phyloP scores from a whole-genome alignment of 2,113 vertebrate species.

The Columba janthina region DNA sequence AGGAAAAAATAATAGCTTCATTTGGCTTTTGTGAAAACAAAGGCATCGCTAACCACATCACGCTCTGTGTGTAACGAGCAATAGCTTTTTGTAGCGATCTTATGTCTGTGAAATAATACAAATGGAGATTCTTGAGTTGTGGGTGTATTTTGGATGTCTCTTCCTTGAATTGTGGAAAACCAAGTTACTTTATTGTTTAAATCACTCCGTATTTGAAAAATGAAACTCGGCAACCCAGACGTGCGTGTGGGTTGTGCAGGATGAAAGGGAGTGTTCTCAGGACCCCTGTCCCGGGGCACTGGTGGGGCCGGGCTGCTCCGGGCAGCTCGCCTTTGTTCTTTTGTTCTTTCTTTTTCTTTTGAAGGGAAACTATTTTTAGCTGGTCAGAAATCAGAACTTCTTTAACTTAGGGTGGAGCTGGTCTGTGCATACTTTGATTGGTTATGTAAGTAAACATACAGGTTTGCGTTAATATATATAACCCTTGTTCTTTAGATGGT shows the following conservation, averaged over 20 bases:
- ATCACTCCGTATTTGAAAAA: neutral
- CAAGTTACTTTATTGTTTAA: neutral
- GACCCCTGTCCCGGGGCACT: neutral
- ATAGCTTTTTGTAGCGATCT: neutral
- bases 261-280: neutral
- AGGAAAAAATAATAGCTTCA: conserved; percentile 15
- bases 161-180: neutral
- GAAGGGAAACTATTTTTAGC: neutral
- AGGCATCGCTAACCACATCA: neutral
- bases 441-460: neutral
- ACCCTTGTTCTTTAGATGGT: neutral
- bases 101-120: neutral
- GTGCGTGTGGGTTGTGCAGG: neutral
- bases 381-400: neutral
- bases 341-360: neutral
- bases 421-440: neutral
- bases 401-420: neutral
- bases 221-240: neutral
- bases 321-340: neutral
- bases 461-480: neutral
- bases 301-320: neutral
- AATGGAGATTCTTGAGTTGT: neutral
- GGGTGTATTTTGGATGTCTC: neutral
- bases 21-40: conserved; percentile 10
- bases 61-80: neutral